Evolutionary conservation across 2,113 vertebrate species (phyloP).

Genomic region (Enhydra lutris): DNA sequence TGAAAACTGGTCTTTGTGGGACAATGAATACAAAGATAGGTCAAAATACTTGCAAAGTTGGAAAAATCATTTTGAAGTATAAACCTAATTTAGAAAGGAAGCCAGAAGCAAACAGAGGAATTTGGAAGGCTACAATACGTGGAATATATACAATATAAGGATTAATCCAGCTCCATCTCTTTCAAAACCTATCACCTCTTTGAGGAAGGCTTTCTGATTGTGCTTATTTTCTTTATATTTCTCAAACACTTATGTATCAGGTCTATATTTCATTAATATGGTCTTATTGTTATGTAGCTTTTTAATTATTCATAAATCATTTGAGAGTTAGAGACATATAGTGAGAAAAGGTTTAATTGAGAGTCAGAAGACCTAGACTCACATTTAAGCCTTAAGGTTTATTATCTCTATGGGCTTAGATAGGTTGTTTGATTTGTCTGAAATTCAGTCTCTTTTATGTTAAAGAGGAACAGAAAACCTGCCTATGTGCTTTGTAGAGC

Average conservation of each 20-base stretch:
- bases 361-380: neutral
- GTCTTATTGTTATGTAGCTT: neutral
- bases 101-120: neutral
- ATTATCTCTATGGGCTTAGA: neutral
- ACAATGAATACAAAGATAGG: neutral
- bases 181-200: neutral
- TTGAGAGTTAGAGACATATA: neutral
- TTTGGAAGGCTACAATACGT: neutral
- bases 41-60: neutral
- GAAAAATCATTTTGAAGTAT: neutral
- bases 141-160: neutral
- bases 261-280: conserved; percentile 20
- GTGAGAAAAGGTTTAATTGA: neutral
- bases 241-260: neutral
- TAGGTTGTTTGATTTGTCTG: neutral
- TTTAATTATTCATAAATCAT: conserved; percentile 31
- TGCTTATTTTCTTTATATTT: neutral
- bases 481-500: neutral
- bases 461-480: neutral
- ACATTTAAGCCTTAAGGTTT: neutral
- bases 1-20: neutral
- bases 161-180: neutral
- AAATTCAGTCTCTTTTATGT: conserved; percentile 12
- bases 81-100: conserved; percentile 13
- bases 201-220: neutral